phyloP scores from a whole-genome alignment of 2,888 invertebrate genomes.

The Ophion obscuratus region DNA sequence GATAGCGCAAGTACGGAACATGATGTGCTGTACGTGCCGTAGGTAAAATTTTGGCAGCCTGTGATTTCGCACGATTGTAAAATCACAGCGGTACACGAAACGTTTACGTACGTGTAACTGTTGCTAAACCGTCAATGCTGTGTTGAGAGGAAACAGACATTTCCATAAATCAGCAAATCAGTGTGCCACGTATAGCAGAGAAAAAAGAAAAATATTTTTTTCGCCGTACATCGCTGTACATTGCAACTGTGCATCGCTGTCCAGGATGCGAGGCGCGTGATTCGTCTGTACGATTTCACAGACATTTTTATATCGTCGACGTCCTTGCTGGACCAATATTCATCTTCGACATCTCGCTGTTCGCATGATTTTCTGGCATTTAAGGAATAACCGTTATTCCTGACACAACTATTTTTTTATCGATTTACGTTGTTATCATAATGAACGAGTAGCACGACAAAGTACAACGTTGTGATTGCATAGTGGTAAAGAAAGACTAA shows the following conservation, averaged over 20 bases:
- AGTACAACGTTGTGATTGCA: no score
- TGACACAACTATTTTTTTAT: no score
- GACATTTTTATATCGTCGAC: no score
- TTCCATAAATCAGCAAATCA: conserved; percentile 43
- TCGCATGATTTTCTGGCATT: no score
- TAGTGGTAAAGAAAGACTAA: no score
- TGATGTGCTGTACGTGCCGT: conserved; percentile 4
- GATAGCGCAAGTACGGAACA: not conserved
- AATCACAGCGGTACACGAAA: conserved; percentile 22
- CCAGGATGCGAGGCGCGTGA: no score
- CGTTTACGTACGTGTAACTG: conserved; percentile 48
- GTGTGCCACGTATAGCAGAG: conserved; percentile 16
- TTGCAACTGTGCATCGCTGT: not conserved
- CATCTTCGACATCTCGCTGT: no score
- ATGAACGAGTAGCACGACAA: no score
- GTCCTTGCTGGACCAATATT: no score
- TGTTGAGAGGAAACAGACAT: conserved; percentile 32
- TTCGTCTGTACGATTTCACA: no score
- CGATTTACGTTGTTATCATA: no score
- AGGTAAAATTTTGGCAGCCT: conserved; percentile 25
- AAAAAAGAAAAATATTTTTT: conserved; percentile 4
- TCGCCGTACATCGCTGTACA: not conserved
- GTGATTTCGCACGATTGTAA: conserved; percentile 25
- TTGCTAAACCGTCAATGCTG: conserved; percentile 37
- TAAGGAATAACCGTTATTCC: no score